phyloP scores from a whole-genome alignment of 2,888 invertebrate species.

The Leucophora obtusa region DNA sequence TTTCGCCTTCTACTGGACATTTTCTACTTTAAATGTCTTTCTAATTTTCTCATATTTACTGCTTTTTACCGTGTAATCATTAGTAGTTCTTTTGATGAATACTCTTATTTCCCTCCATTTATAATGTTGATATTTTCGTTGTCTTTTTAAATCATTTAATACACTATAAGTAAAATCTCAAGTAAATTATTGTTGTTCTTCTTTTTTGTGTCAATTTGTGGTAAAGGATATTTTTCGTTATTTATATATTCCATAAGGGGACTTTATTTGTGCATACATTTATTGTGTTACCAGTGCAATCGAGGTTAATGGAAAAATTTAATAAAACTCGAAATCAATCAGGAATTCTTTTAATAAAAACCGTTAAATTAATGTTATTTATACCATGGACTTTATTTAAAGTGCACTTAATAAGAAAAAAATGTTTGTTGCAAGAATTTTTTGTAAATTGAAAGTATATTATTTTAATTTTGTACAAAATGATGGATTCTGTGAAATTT shows the following conservation, averaged over 20 bases:
- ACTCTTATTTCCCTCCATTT: not conserved
- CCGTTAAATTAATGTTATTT: conserved; percentile 8
- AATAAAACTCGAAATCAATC: conserved; percentile 13
- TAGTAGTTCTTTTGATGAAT: not conserved
- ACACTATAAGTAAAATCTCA: not conserved
- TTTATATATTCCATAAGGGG: not conserved
- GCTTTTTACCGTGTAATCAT: not conserved
- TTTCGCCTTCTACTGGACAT: conserved; percentile 5
- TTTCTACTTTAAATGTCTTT: not conserved
- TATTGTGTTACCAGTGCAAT: conserved; percentile 16
- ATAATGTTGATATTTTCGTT: not conserved
- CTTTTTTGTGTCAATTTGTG: conserved; percentile 51
- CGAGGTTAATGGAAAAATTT: conserved; percentile 27
- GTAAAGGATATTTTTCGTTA: conserved; percentile 17
- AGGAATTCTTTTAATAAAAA: conserved; percentile 6
- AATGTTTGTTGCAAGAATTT: too few relatives aligned
- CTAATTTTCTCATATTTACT: not conserved
- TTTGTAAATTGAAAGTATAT: too few relatives aligned
- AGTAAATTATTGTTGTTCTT: conserved; percentile 44
- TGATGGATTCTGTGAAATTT: too few relatives aligned
- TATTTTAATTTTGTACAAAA: too few relatives aligned
- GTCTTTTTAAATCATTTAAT: conserved; percentile 3
- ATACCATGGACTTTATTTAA: not conserved
- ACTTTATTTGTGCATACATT: conserved; percentile 1
- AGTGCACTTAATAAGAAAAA: not conserved